These are phyloP conservation scores for Sphinx pinastri DNA, from an alignment of 2,888 invertebrate genomes.

Conservation along the genomic window DNA sequence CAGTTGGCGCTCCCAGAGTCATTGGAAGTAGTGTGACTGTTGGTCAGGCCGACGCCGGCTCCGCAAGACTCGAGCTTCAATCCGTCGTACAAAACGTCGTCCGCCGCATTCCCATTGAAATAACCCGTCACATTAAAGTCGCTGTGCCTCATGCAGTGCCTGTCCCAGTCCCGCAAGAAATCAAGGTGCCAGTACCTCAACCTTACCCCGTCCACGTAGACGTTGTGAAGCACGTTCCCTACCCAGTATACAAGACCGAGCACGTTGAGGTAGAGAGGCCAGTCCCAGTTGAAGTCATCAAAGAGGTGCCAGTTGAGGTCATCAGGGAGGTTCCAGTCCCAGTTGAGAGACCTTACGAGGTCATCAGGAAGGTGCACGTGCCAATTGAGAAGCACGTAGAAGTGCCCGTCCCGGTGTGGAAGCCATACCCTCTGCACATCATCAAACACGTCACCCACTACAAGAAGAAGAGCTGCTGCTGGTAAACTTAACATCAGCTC, in stretches of 20 bases:
- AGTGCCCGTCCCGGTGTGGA: constrained; percentile 75
- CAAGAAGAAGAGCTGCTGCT: constrained; percentile 77
- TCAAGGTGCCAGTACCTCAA: constrained; percentile 74
- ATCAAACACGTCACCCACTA: constrained; percentile 80
- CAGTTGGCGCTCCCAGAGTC: constrained; percentile 56
- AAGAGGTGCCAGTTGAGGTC: constrained; percentile 71
- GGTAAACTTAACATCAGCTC: constrained; percentile 52
- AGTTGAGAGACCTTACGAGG: constrained; percentile 74
- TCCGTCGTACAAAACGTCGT: constrained; percentile 76
- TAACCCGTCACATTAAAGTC: constrained; percentile 71
- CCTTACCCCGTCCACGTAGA: constrained; percentile 78
- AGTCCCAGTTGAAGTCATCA: constrained; percentile 72
- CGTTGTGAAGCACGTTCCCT: constrained; percentile 74
- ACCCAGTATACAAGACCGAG: constrained; percentile 75
- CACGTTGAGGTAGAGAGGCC: constrained; percentile 75
- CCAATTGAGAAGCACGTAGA: constrained; percentile 75
- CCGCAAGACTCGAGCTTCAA: constrained; percentile 72
- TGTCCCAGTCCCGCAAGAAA: constrained; percentile 72
- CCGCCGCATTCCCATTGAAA: constrained; percentile 74
- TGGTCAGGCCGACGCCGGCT: constrained; percentile 53
- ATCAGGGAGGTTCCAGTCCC: constrained; percentile 73
- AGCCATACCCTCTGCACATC: constrained; percentile 77
- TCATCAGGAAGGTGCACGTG: constrained; percentile 74
- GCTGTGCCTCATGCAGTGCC: constrained; percentile 70
- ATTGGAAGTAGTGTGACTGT: constrained; percentile 64